phyloP scores from a whole-genome alignment of 2,113 vertebrate genomes.

The Sylvia atricapilla region DNA sequence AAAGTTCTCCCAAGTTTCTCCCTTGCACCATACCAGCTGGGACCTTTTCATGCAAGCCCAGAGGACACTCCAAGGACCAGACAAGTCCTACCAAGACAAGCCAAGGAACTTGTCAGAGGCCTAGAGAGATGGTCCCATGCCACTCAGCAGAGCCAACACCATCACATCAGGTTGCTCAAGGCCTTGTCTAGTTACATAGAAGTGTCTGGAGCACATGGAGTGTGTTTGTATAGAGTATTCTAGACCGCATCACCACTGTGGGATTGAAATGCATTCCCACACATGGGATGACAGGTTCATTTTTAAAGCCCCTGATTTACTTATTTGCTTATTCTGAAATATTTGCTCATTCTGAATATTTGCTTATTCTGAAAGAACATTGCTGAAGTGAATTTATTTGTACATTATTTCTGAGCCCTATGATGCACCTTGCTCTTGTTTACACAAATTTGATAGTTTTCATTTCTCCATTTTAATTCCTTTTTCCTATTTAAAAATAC shows the following conservation, averaged over 20 bases:
- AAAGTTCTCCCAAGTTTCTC: background rate
- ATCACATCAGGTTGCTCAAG: background rate
- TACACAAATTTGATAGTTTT: background rate
- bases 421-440: background rate
- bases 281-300: background rate
- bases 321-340: background rate
- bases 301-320: background rate
- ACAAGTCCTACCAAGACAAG: background rate
- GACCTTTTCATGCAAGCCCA: background rate
- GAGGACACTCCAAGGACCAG: background rate
- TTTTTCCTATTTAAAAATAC: background rate
- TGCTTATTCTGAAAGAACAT: background rate
- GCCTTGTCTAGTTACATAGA: accelerated
- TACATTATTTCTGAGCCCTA: background rate
- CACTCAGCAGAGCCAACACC: background rate
- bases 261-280: background rate
- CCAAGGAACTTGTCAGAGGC: background rate
- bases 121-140: background rate
- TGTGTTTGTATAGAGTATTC: background rate
- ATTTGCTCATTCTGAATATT: background rate
- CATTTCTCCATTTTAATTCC: background rate
- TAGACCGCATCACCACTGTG: background rate
- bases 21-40: background rate
- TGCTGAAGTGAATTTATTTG: background rate
- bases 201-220: background rate